Evolutionary conservation across 2,888 invertebrate species (phyloP), one percentile per base, ranked within the genome.

Genomic region (Diarsia dahlii): DNA sequence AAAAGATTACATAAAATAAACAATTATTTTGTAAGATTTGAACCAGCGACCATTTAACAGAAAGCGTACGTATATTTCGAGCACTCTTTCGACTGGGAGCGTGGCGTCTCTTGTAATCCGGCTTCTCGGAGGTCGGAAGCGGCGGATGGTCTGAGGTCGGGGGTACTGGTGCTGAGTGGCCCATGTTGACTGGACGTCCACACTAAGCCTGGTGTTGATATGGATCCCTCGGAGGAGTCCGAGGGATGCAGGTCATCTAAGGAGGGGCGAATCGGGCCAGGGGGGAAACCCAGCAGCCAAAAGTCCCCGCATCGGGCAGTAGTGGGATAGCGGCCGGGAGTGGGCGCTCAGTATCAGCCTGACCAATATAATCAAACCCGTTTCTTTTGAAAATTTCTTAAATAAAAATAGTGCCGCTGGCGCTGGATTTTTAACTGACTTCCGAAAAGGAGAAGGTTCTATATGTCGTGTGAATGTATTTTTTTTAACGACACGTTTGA

Each of bases 281-380:
- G 98, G 98, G 98, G 98, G 99, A 98, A 98, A 99, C 98, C 98
- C 98, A 99, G 99, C 99, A 99, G 99, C 99, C 99, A 99, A 99
- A 99, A 99, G 99, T 98, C 98, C 98, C 99, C 99, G 99, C 98
- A 99, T 98, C 97, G 98, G 97, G 98, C 99, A 99, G 99, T 99
- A 99, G 99, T 98, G 98, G 99, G 99, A 98, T 98, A 98, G 99
- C 99, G 98, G 98, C 98, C 98, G 98, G 98, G 99, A 99, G 99
- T 98, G 98, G 97, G 97, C 97, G 97, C 97, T 98, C 97, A 98
- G 97, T 97, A 97, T 97, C 98, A 99, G 99, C 99, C 98, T 97
- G 97, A 95, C 95, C 94, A 93, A 96, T 91, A 95, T 83, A 95
- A 94, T 85, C 95, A 95, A 95, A 96, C 95, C 94, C 91, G 91